Evolutionary conservation across 1,140 invertebrate genomes (phyloP).

Genomic region (Calliopsis andreniformis): DNA sequence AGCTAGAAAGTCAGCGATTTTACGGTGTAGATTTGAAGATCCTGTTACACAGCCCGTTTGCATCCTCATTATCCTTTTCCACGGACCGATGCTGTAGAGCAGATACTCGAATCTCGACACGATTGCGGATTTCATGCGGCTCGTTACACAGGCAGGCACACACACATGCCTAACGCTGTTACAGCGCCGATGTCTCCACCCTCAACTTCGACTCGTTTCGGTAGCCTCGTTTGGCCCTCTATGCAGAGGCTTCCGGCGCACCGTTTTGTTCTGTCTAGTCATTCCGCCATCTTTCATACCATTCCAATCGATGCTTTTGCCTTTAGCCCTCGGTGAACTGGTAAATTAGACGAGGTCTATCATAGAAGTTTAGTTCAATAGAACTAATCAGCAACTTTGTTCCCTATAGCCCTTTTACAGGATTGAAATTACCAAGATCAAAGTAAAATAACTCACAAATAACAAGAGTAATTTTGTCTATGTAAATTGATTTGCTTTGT

Average conservation of each 20-base stretch:
- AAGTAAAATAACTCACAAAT: too few relatives aligned
- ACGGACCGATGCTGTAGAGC: constrained; percentile 39
- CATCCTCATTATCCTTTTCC: constrained; percentile 30
- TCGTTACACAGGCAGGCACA: constrained; percentile 46
- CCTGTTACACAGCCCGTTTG: background rate
- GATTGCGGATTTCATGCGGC: constrained; percentile 54
- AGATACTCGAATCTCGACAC: constrained; percentile 55
- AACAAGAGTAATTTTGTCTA: too few relatives aligned
- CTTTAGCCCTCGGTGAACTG: background rate
- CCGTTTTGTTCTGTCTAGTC: background rate
- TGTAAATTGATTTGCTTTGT: too few relatives aligned
- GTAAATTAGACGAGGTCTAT: constrained; percentile 29
- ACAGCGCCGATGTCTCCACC: constrained; percentile 8
- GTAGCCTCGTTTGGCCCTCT: constrained; percentile 29
- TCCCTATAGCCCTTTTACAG: too few relatives aligned
- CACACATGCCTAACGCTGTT: background rate
- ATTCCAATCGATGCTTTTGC: background rate
- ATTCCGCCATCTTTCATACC: constrained; percentile 8
- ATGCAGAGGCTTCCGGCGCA: background rate
- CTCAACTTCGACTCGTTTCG: constrained; percentile 20
- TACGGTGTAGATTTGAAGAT: constrained; percentile 27
- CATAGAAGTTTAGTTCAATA: too few relatives aligned
- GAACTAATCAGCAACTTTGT: too few relatives aligned
- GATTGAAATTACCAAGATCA: too few relatives aligned
- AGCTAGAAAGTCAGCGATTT: constrained; percentile 51